A percentile compares a stretch with the other conserved stretches of the same genome.
These are phyloP conservation scores for Tenthredo distinguenda DNA, from an alignment of 2,888 invertebrate species.

Conservation along the genomic window DNA sequence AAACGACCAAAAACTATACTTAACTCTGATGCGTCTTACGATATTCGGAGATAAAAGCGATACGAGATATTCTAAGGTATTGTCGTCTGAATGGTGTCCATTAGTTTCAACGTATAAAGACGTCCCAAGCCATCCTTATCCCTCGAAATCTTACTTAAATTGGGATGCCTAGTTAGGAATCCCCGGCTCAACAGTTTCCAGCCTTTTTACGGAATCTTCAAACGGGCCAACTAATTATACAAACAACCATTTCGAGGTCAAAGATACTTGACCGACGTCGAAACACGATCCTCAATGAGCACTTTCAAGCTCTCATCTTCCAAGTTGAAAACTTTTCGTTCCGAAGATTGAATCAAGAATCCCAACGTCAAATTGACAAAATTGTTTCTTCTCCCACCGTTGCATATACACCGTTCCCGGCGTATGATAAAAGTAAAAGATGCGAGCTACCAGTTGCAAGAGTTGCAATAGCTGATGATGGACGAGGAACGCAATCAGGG, in stretches of 20 bases:
- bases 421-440: not conserved
- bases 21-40: slow-evolving; percentile 25
- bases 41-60: slow-evolving; percentile 36
- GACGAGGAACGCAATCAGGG: slow-evolving; percentile 34
- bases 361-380: not conserved
- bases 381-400: not conserved
- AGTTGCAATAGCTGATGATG: slow-evolving; percentile 34
- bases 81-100: slow-evolving; percentile 46
- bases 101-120: slow-evolving; percentile 49
- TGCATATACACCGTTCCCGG: not conserved
- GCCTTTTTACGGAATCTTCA: slow-evolving; percentile 16
- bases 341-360: slow-evolving; percentile 3
- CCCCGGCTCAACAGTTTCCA: slow-evolving; percentile 27
- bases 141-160: slow-evolving; percentile 40
- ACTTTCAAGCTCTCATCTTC: not conserved
- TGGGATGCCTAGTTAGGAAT: slow-evolving; percentile 41
- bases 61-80: slow-evolving; percentile 41
- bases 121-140: slow-evolving; percentile 37
- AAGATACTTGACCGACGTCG: slow-evolving; percentile 49
- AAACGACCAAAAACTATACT: slow-evolving; percentile 26
- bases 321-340: not conserved
- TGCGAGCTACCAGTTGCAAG: slow-evolving; percentile 2
- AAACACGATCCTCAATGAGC: slow-evolving; percentile 42
- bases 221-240: slow-evolving; percentile 48
- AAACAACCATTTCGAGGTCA: slow-evolving; percentile 48